Percentiles rank a stretch among this genome's conserved stretches.
Evolutionary conservation across 92 coral and sea anemone genomes (phyloP).

Genomic region (Paramuricea clavata): DNA sequence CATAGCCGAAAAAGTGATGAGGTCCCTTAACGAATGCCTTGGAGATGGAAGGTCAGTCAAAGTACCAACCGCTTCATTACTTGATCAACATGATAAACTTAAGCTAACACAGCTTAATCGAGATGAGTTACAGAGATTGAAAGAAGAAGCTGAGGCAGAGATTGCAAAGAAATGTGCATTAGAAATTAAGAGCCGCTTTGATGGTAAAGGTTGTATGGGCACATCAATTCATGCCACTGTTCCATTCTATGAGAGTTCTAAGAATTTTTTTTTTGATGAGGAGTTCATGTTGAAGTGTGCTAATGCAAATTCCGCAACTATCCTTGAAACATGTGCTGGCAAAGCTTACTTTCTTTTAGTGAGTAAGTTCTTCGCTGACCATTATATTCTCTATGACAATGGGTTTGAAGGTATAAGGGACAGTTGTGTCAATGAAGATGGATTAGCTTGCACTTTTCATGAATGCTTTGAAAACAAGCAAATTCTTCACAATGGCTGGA

Average conservation of each 20-base stretch:
- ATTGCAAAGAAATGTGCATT: constrained; percentile 57
- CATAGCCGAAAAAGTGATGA: constrained; percentile 72
- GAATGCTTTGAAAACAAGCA: constrained; percentile 36
- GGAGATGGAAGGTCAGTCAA: constrained; percentile 69
- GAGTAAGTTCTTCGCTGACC: constrained; percentile 43
- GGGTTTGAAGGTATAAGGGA: constrained; percentile 57
- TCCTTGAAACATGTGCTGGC: constrained; percentile 61
- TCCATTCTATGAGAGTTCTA: constrained; percentile 46
- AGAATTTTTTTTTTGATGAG: constrained; percentile 56
- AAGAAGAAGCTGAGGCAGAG: constrained; percentile 22
- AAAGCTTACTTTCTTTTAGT: constrained; percentile 56
- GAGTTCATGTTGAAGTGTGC: constrained; percentile 60
- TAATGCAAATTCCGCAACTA: constrained; percentile 18
- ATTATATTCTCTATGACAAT: constrained; percentile 56
- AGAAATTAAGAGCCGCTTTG: constrained; percentile 37
- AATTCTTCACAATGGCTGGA: constrained; percentile 42
- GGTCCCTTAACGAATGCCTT: constrained; percentile 71
- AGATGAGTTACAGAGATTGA: constrained; percentile 50
- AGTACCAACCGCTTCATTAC: constrained; percentile 50
- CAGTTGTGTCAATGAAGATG: constrained; percentile 52
- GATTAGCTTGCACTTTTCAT: constrained; percentile 48
- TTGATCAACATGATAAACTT: constrained; percentile 24
- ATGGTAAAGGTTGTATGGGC: constrained; percentile 59
- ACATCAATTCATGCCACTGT: constrained; percentile 59
- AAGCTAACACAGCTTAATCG: constrained; percentile 31